Evolutionary conservation across 2,888 invertebrate species (phyloP).

Genomic region (Glyphotaelius pellucidus): DNA sequence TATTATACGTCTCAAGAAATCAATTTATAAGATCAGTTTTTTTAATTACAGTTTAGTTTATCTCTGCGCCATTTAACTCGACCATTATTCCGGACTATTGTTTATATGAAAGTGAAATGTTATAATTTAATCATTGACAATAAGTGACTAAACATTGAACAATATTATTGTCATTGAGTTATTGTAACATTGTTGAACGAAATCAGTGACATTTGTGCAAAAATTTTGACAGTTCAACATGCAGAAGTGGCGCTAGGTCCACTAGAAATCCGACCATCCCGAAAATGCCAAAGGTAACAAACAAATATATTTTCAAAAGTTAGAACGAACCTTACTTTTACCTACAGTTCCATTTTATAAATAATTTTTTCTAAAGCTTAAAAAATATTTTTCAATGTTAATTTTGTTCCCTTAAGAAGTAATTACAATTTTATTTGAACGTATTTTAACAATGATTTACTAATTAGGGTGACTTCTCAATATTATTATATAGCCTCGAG

Average conservation of each 20-base stretch:
- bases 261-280: background rate
- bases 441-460: no score
- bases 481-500: no score
- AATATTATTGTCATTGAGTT: background rate
- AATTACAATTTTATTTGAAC: background rate
- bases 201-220: background rate
- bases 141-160: background rate
- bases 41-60: background rate
- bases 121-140: background rate
- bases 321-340: no score
- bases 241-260: background rate
- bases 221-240: conserved; percentile 45
- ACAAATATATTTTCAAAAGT: background rate
- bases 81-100: background rate
- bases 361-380: background rate
- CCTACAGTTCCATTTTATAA: no score
- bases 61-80: background rate
- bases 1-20: background rate
- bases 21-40: background rate
- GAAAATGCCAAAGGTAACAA: conserved; percentile 41
- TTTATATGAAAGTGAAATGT: background rate
- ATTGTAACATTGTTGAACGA: background rate
- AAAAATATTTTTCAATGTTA: background rate
- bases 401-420: background rate
- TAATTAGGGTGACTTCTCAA: no score